These are phyloP conservation scores for Nebria ingens DNA, from an alignment of 1,140 invertebrate genomes.

Conservation along the genomic window DNA sequence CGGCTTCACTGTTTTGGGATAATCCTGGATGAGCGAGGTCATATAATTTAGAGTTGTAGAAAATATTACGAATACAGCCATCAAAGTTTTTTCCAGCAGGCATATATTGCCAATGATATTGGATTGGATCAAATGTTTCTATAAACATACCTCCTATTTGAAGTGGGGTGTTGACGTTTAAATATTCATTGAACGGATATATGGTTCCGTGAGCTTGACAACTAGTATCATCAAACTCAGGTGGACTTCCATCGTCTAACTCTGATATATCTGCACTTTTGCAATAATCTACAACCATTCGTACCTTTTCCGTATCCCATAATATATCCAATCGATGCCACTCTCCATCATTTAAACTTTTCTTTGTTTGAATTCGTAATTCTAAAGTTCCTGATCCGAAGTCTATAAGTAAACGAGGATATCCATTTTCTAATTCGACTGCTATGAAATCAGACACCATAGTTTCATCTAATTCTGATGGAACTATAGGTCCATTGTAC, in stretches of 20 bases:
- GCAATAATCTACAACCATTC: slow-evolving; percentile 88
- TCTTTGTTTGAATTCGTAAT: slow-evolving; percentile 61
- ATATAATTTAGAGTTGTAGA: slow-evolving; percentile 78
- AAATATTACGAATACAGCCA: slow-evolving; percentile 80
- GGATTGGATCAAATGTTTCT: slow-evolving; percentile 70
- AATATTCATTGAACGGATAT: slow-evolving; percentile 90
- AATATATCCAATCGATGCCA: slow-evolving; percentile 95
- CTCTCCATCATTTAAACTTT: slow-evolving; percentile 80
- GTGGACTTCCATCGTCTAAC: slow-evolving; percentile 59
- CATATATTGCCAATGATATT: slow-evolving; percentile 48
- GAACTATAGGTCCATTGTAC: slow-evolving; percentile 89
- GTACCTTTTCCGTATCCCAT: slow-evolving; percentile 85
- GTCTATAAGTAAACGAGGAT: slow-evolving; percentile 76
- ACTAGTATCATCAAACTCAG: slow-evolving; percentile 67
- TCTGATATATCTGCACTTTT: slow-evolving; percentile 76
- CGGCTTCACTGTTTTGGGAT: slow-evolving; percentile 55
- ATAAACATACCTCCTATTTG: slow-evolving; percentile 78
- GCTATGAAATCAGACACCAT: slow-evolving; percentile 86
- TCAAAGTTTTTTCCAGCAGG: slow-evolving; percentile 52
- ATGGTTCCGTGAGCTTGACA: slow-evolving; percentile 84
- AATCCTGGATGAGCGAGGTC: slow-evolving; percentile 64
- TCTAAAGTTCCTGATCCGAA: slow-evolving; percentile 85
- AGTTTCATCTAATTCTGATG: slow-evolving; percentile 78
- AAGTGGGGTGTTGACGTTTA: slow-evolving; percentile 82
- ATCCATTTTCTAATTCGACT: slow-evolving; percentile 76